Conservation (phyloP, 2,888 invertebrate species). For the Eristalis arbustorum region DNA sequence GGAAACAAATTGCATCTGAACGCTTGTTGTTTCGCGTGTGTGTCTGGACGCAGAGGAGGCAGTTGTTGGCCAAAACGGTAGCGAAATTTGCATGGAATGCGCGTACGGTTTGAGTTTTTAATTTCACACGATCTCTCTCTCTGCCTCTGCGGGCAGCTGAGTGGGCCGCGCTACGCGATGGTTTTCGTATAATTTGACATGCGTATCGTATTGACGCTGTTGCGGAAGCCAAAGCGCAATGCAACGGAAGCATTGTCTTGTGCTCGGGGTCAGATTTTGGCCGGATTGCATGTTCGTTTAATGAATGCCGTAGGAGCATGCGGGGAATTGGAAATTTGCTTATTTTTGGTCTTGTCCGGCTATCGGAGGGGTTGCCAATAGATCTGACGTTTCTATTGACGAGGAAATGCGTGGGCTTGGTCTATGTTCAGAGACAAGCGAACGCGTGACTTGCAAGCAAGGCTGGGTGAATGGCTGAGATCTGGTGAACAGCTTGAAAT, state of each 20-base stretch:
- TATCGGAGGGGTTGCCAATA: no score
- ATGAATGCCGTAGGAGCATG: background rate
- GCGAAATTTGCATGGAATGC: conserved; percentile 48
- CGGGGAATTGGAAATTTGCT: background rate
- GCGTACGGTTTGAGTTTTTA: conserved; percentile 44
- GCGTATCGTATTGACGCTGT: background rate
- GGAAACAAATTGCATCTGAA: conserved; percentile 38
- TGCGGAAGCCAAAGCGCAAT: background rate
- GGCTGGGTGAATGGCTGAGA: no score
- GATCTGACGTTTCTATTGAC: no score
- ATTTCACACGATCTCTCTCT: conserved; percentile 60
- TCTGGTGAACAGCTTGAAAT: no score
- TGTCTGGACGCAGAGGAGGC: no score
- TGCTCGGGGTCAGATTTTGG: background rate
- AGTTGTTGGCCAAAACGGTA: conserved; percentile 19
- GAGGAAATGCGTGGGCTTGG: no score
- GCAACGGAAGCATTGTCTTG: background rate
- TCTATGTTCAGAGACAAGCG: no score
- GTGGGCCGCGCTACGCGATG: conserved; percentile 27
- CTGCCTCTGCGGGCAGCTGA: conserved; percentile 4
- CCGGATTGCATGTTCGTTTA: background rate
- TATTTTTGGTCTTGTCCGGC: no score
- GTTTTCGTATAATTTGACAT: conserved; percentile 44
- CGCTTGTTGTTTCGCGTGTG: background rate
- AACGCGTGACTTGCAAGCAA: no score